Evolutionary conservation across 1,140 invertebrate genomes (phyloP), one percentile per base, ranked within the genome.

Genomic region (Papilio glaucus): DNA sequence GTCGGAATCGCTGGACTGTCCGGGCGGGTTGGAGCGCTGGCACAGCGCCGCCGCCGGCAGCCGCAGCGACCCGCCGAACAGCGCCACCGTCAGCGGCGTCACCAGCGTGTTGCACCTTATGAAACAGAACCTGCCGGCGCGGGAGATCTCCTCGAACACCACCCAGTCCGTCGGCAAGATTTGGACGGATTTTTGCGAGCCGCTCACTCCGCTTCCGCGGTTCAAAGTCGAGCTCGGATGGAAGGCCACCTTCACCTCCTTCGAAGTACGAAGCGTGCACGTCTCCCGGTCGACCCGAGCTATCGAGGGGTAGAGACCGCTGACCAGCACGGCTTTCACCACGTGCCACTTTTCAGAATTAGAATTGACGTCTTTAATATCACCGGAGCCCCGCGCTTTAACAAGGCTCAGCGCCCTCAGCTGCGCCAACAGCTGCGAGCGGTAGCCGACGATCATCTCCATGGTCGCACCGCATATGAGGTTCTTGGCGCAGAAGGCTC

Each of bases 311-410:
- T 98, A 99, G 29, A 97, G 93, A 3, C 98, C 98, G 29, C 96
- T 96, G 62, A 96, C 95, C 4, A 99, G 85, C 4, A 97, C 97
- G 2, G 97, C 98, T 91, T 99, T 99, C 0, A 99, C 96, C 12
- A 98, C 95, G 13, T 97, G 95, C 98, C 98, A 99, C 89, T 97
- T 97, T 80, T 97, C 96, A 0, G 98, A 97, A 92, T 98, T 97
- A 0, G 94, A 88, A 93, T 99, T 99, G 4, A 97, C 93, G 77
- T 96, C 96, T 77, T 95, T 93, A 29, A 98, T 96, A 82, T 97
- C 96, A 0, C 96, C 95, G 4, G 95, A 93, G 0, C 96, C 97
- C 79, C 96, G 93, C 0, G 95, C 94, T 71, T 96, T 95, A 0
- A 99, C 95, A 81, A 99, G 97, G 6, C 97, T 96, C 0, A 96